Percentiles rank a stretch among this genome's conserved stretches.
Evolutionary conservation across 2,797 vertebrate species (phyloP).

Genomic region (Hephaestus fuliginosus): DNA sequence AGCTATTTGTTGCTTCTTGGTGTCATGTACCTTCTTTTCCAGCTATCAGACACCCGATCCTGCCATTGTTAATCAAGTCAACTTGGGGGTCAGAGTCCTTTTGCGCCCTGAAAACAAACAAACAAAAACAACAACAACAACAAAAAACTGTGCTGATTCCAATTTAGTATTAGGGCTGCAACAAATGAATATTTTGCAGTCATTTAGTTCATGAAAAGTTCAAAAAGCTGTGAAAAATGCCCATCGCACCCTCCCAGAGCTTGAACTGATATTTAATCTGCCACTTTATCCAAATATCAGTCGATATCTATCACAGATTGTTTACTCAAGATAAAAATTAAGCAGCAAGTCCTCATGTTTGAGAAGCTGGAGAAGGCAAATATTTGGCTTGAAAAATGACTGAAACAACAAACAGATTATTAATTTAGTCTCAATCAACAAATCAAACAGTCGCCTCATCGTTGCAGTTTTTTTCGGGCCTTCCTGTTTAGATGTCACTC

Average conservation of each 20-base stretch:
- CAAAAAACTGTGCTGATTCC: neutral
- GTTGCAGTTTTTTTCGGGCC: neutral
- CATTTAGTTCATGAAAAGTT: rapidly evolving
- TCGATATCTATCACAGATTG: neutral
- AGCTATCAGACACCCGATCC: constrained; percentile 83
- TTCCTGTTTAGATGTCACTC: constrained; percentile 22
- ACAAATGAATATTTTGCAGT: neutral
- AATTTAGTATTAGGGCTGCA: neutral
- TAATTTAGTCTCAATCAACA: neutral
- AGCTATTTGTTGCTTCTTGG: neutral
- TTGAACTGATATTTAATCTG: neutral
- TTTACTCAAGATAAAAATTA: neutral
- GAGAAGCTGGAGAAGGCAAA: neutral
- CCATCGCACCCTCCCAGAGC: neutral
- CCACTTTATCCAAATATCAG: neutral
- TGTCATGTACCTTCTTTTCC: constrained; percentile 83
- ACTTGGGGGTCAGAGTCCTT: constrained; percentile 50
- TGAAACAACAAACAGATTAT: neutral
- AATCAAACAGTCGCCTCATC: neutral
- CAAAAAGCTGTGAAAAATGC: neutral
- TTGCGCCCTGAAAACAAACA: constrained; percentile 62
- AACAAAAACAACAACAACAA: too few species aligned
- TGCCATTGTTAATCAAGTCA: constrained; percentile 85
- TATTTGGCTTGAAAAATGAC: neutral
- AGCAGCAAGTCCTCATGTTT: neutral